Evolutionary conservation across 1,140 invertebrate species (phyloP).

Genomic region (Drosophila pachea): DNA sequence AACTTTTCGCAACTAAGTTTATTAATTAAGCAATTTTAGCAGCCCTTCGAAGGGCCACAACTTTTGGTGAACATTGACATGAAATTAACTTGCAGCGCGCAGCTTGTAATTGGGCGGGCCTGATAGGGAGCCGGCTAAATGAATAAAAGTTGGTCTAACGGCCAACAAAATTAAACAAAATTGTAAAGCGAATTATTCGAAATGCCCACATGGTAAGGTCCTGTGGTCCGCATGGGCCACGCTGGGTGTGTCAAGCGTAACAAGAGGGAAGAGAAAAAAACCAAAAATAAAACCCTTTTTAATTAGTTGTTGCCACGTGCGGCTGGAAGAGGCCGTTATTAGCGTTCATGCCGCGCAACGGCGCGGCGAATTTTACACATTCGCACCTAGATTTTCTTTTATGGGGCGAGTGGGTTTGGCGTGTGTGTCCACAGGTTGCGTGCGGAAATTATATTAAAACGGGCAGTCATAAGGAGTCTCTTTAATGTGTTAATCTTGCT

Average conservation of each 20-base stretch:
- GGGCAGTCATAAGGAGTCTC: conserved; percentile 32
- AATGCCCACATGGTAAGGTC: neutral
- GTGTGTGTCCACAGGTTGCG: conserved; percentile 55
- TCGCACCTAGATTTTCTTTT: conserved; percentile 42
- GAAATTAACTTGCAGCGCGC: neutral
- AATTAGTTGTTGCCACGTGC: conserved; percentile 56
- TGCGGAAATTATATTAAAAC: conserved; percentile 38
- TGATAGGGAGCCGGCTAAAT: conserved; percentile 8
- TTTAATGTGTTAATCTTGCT: conserved; percentile 61
- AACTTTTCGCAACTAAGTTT: neutral
- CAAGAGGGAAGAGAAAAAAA: neutral
- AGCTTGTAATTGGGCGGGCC: neutral
- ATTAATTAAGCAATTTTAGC: conserved; percentile 2
- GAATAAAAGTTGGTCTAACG: conserved; percentile 3
- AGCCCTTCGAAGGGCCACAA: neutral
- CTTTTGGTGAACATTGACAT: neutral
- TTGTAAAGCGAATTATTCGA: neutral
- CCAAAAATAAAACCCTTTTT: conserved; percentile 48
- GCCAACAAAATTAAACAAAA: conserved; percentile 5
- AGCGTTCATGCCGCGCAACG: conserved; percentile 1
- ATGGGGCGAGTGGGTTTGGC: conserved; percentile 12
- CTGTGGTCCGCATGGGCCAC: neutral
- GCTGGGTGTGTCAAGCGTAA: neutral
- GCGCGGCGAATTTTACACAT: conserved; percentile 47
- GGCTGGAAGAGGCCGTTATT: conserved; percentile 12